Evolutionary conservation across 2,113 vertebrate species (phyloP).

Genomic region (Acrocephalus arundinaceus): DNA sequence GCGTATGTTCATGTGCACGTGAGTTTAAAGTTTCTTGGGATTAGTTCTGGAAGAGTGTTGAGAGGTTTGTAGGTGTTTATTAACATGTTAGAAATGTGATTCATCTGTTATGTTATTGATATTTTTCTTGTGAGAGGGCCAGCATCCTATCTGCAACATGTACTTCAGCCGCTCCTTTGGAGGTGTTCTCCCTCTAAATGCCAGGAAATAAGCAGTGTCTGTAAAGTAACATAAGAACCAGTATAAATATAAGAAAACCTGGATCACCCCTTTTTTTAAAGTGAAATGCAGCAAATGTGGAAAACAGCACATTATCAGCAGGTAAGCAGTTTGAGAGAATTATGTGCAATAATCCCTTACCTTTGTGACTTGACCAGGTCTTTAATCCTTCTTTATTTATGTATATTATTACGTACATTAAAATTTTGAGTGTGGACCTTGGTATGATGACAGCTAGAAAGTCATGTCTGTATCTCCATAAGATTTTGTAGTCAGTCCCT

Average conservation of each 20-base stretch:
- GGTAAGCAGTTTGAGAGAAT: not conserved
- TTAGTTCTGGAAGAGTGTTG: not conserved
- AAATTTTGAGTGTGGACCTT: not conserved
- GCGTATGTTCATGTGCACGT: fast-evolving
- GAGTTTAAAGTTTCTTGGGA: not conserved
- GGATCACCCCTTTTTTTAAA: not conserved
- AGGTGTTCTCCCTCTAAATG: not conserved
- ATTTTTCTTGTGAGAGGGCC: not conserved
- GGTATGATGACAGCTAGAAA: not conserved
- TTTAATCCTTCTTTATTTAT: not conserved
- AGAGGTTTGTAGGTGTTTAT: not conserved
- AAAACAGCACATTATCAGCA: not conserved
- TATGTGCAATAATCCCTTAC: not conserved
- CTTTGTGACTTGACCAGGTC: not conserved
- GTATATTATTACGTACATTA: not conserved
- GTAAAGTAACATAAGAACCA: not conserved
- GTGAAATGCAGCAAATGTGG: not conserved
- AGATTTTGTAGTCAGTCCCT: not conserved
- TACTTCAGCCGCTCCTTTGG: not conserved
- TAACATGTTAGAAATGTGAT: not conserved
- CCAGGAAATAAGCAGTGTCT: not conserved
- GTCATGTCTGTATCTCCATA: not conserved
- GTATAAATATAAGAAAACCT: not conserved
- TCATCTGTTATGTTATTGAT: not conserved
- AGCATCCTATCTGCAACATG: not conserved